phyloP scores from a whole-genome alignment of 30 jellyfish, hydroid and myxozoan species.

The Mastigias papua region DNA sequence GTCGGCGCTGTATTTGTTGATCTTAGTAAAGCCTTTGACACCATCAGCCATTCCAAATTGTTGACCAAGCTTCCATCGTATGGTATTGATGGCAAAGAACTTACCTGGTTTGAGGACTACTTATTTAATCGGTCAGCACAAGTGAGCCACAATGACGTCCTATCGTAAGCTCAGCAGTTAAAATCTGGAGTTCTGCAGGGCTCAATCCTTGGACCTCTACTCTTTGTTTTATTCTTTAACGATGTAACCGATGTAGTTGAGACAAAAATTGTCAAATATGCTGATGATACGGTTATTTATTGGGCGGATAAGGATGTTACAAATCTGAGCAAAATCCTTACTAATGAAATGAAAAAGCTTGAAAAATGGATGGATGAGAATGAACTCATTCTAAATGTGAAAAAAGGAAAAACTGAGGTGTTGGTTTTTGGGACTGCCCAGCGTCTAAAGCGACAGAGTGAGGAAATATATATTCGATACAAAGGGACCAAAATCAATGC shows the following conservation, averaged over 20 bases:
- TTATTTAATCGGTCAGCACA: conserved; percentile 43
- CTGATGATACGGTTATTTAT: conserved; percentile 73
- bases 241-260: conserved; percentile 44
- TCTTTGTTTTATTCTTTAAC: conserved; percentile 44
- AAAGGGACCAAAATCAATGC: conserved; percentile 23
- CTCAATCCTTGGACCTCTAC: conserved; percentile 66
- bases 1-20: conserved; percentile 72
- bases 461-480: conserved; percentile 3
- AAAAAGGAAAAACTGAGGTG: conserved; percentile 60
- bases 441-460: conserved; percentile 53
- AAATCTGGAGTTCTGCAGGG: conserved; percentile 71
- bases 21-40: conserved; percentile 77
- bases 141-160: conserved; percentile 41
- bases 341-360: conserved; percentile 25
- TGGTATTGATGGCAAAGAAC: conserved; percentile 47
- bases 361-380: conserved; percentile 46
- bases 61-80: conserved; percentile 63
- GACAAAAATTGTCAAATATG: conserved; percentile 47
- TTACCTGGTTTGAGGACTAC: conserved; percentile 49
- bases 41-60: conserved; percentile 59
- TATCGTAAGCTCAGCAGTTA: conserved; percentile 37
- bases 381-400: conserved; percentile 22
- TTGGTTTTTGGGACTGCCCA: conserved; percentile 66
- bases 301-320: conserved; percentile 47
- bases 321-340: conserved; percentile 22